These are phyloP conservation scores for Dermatemys mawii DNA, from an alignment of 2,113 vertebrate genomes.

Conservation along the genomic window DNA sequence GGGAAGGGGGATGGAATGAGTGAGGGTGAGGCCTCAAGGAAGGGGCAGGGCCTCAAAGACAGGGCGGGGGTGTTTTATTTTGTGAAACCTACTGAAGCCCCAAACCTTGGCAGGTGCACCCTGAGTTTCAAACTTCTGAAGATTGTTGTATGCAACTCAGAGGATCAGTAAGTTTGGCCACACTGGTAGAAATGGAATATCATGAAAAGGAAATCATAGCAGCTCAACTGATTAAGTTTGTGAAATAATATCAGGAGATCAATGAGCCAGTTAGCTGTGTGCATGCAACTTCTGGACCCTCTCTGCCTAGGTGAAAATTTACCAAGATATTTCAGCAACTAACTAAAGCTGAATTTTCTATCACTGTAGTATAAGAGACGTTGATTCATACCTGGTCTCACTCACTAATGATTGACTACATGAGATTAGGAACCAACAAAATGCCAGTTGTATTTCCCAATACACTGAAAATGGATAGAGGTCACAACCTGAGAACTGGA, in stretches of 20 bases:
- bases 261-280: neutral
- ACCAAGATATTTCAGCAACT: neutral
- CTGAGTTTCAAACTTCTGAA: no score
- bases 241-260: neutral
- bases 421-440: neutral
- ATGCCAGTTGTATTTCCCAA: neutral
- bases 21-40: no score
- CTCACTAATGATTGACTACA: neutral
- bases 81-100: no score
- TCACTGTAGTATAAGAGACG: neutral
- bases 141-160: no score
- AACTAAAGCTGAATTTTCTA: neutral
- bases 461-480: neutral
- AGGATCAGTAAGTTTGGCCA: no score
- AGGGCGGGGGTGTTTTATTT: no score
- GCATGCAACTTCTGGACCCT: neutral
- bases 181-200: neutral
- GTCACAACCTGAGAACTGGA: neutral
- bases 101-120: no score
- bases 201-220: neutral
- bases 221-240: neutral
- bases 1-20: no score
- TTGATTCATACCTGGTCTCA: constrained; percentile 38
- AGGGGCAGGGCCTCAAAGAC: no score
- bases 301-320: neutral